Conservation (phyloP, 2,797 vertebrate genomes). For the Eleutherodactylus coqui region DNA sequence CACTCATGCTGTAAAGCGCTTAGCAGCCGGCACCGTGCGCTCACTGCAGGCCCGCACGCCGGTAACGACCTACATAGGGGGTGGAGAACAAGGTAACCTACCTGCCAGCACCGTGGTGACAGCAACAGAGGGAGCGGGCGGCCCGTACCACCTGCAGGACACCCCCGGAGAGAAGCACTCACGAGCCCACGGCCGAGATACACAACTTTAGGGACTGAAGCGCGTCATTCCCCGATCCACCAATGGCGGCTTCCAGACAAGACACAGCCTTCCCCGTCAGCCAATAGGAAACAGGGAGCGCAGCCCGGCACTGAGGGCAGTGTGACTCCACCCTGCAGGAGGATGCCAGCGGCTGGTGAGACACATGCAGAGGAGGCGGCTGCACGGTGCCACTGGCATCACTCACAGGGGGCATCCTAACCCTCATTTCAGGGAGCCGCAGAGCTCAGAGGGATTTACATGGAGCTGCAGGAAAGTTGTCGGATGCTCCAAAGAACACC, state of each 20-base stretch:
- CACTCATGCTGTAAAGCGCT: not conserved
- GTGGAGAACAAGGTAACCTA: not conserved
- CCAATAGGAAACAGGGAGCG: constrained; percentile 33
- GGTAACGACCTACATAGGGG: not conserved
- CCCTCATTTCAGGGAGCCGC: too few species aligned
- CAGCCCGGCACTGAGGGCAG: not conserved
- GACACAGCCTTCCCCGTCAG: constrained; percentile 44
- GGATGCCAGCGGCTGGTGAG: too few species aligned
- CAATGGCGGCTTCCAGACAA: constrained; percentile 11
- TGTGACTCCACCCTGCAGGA: not conserved
- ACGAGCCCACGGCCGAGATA: not conserved
- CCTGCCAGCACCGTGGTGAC: not conserved
- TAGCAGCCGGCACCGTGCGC: not conserved
- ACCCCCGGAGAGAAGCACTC: not conserved
- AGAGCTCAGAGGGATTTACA: too few species aligned
- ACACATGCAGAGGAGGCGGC: too few species aligned
- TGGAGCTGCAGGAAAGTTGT: too few species aligned
- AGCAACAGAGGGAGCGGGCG: not conserved
- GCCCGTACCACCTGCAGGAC: not conserved
- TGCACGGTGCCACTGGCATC: too few species aligned
- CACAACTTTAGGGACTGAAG: constrained; percentile 21
- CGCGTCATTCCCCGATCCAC: constrained; percentile 12
- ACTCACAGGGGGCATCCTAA: too few species aligned
- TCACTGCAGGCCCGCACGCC: not conserved
- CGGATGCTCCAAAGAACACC: too few species aligned